Evolutionary conservation across 2,113 vertebrate genomes (phyloP), one percentile per base, ranked within the genome.

Genomic region (Sander lucioperca): DNA sequence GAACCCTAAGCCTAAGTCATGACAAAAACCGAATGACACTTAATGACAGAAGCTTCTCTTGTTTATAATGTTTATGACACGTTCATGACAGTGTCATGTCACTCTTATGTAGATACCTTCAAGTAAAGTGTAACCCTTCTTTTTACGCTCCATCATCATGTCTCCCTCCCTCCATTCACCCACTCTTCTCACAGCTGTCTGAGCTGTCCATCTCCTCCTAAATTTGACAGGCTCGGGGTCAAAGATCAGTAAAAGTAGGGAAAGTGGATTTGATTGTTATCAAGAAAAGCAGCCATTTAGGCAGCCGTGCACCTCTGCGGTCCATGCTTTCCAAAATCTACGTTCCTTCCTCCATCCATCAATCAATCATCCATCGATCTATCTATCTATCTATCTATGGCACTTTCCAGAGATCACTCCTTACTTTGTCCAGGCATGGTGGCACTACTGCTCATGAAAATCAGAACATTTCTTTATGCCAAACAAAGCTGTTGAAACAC

Each of bases 241-340:
- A 86, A 81, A 93, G 87, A 88, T 89, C 82, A 36, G 86, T 91
- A 89, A 90, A 90, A 89, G 90, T 85, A 78, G 75, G 27, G 81
- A 89, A 83, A 88, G 84, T 80, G 85, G 79, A 62, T 56, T 45
- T 18, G 50, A 79, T 71, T 77, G 77, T 84, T 75, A 87, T 88
- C 90, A 58, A 19, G 62, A 51, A 33, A 27, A 70, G 56, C 53
- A 80, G 82, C 71, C 83, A 2, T 45, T 70, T 79, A 73, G 86
- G 79, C 82, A 88, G 53, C 72, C 13, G 63, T 80, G 77, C 65
- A 67, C 65, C 71, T 66, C 61, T 10, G 21, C 0, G n/a, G 36
- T n/a, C 3, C 3, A 3, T 16, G 53, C 47, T 57, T 0, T 47
- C 53, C 59, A 5, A 23, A 16, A 47, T 16, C 21, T 30, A 19